Conservation (phyloP, 2,888 invertebrate genomes). For the Ectemnius cavifrons region DNA sequence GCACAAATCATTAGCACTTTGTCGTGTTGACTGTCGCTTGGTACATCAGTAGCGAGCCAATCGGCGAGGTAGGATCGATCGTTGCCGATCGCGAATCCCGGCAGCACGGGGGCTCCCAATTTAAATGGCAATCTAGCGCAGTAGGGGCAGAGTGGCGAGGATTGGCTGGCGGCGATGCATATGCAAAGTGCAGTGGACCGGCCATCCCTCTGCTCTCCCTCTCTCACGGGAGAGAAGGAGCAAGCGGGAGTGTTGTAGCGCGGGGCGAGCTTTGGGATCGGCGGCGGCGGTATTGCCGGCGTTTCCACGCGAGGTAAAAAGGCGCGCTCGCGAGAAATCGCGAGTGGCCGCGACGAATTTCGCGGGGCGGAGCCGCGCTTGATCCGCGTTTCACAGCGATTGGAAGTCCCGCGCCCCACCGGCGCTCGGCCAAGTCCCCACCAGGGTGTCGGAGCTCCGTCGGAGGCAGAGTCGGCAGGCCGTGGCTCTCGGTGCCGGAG, state of each 20-base stretch:
- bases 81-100: not conserved
- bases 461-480: constrained; percentile 36
- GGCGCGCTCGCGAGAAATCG: constrained; percentile 51
- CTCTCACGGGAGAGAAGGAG: constrained; percentile 8
- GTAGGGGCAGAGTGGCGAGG: constrained; percentile 32
- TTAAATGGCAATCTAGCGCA: constrained; percentile 1
- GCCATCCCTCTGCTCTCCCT: constrained; percentile 24
- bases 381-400: constrained; percentile 73
- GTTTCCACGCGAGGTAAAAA: constrained; percentile 58
- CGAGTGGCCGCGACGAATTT: constrained; percentile 25
- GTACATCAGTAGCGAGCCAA: not conserved
- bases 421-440: constrained; percentile 67
- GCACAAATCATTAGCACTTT: not conserved
- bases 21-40: too few relatives aligned
- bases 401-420: constrained; percentile 75
- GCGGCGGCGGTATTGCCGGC: constrained; percentile 39
- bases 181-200: constrained; percentile 52
- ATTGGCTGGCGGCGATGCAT: constrained; percentile 48
- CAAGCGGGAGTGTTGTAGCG: too few relatives aligned
- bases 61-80: not conserved
- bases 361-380: constrained; percentile 64
- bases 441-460: constrained; percentile 60
- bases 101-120: not conserved
- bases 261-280: not conserved
- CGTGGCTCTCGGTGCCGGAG: constrained; percentile 69